Evolutionary conservation across 1,140 invertebrate species (phyloP), one percentile per base, ranked within the genome.

Genomic region (Drosophila kanapiae): DNA sequence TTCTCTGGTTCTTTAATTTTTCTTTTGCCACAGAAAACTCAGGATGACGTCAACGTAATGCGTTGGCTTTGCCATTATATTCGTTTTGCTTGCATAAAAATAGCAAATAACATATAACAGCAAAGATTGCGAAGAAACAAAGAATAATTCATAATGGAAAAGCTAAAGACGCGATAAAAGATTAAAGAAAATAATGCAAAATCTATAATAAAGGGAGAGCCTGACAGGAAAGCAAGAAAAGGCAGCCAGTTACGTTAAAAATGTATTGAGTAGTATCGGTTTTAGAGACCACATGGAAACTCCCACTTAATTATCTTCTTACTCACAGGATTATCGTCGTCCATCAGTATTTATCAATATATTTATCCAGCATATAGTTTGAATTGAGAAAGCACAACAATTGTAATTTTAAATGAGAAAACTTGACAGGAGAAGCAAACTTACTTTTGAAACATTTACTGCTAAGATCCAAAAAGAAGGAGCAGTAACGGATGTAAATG

Each of bases 41-140:
- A 13, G 51, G 23, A 59, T 64, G 61, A 64, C 61, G 61, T 64
- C 61, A 64, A 64, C 53, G 35, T 35, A 31, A 31, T 65, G 54
- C 62, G 62, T 60, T 65, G 62, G 62, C 23, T 65, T 59, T 59
- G 43, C 53, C 37, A 31, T 43, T 18, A 42, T 40, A 64, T 43
- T 60, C n/a, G 31, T 27, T 23, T 23, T n/a, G 62, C 38, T 16
- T 43, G 29, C 42, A 45, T 35, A 60, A 45, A 62, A 43, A 47
- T 59, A 47, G 27, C 38, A 59, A 59, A 29, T 14, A 59, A 18
- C 16, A 57, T 40, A 53, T 35, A 70, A 33, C 29, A 48, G 57
- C 43, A 49, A 1, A 18, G 9, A 37, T 54, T 14, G 16, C 14
- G 10, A 56, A 18, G 10, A 59, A 60, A 60, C 51, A 45, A 31